Evolutionary conservation across 2,888 invertebrate species (phyloP).

Genomic region (Drosophila demipolita): DNA sequence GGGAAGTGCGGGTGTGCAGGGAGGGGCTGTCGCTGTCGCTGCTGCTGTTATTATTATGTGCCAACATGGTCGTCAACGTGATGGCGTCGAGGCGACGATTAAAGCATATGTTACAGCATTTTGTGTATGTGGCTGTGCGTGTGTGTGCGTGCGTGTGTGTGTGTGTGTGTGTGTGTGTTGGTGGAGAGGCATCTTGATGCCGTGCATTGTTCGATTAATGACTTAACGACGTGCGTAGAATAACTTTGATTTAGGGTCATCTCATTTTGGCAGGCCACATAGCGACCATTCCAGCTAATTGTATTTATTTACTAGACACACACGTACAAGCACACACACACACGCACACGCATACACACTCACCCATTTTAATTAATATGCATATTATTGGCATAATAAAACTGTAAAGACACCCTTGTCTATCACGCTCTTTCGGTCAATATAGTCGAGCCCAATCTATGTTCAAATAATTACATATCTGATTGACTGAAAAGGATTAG

Average conservation of each 20-base stretch:
- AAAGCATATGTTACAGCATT: conserved; percentile 73
- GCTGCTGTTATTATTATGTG: conserved; percentile 72
- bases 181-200: conserved; percentile 52
- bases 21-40: conserved; percentile 10
- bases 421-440: not conserved
- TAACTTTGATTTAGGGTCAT: conserved; percentile 79
- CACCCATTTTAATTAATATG: conserved; percentile 63
- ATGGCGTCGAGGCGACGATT: conserved; percentile 63
- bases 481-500: not conserved
- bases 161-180: conserved; percentile 25
- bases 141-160: conserved; percentile 20
- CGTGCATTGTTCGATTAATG: conserved; percentile 79
- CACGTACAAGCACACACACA: conserved; percentile 17
- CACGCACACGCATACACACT: conserved; percentile 7
- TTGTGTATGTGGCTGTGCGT: conserved; percentile 3
- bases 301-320: conserved; percentile 72
- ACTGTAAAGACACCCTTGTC: not conserved
- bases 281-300: conserved; percentile 63
- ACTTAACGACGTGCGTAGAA: conserved; percentile 80
- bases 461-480: not conserved
- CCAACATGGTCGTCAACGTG: conserved; percentile 77
- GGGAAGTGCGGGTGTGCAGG: not conserved
- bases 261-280: conserved; percentile 62
- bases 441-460: not conserved
- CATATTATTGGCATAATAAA: conserved; percentile 30